These are phyloP conservation scores for Lophochroa leadbeateri DNA, from an alignment of 2,113 vertebrate genomes.

Conservation along the genomic window DNA sequence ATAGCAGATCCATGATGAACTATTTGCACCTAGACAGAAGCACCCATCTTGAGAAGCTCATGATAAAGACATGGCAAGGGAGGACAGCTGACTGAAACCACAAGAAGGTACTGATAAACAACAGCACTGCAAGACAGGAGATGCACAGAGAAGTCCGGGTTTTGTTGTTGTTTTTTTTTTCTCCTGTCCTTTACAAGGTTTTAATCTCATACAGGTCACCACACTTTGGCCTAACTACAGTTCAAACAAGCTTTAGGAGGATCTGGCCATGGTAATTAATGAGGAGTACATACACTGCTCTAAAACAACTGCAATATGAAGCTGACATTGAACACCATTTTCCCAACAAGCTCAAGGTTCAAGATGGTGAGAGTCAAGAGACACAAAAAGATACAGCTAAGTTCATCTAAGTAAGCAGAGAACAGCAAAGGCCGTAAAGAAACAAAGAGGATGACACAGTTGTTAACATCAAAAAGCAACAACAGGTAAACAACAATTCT, in stretches of 20 bases:
- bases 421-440: neutral
- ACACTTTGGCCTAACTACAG: neutral
- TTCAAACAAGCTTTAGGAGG: neutral
- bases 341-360: neutral
- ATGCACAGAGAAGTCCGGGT: neutral
- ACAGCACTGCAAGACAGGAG: neutral
- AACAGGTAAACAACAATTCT: neutral
- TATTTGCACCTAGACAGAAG: neutral
- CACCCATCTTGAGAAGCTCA: neutral
- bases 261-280: neutral
- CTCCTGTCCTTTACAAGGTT: neutral
- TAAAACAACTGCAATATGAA: neutral
- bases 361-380: neutral
- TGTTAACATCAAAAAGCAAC: neutral
- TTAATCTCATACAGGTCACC: neutral
- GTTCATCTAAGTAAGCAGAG: neutral
- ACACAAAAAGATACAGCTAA: neutral
- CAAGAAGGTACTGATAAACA: neutral
- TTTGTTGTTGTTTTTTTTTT: accelerated
- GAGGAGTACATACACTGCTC: neutral
- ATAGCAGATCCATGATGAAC: neutral
- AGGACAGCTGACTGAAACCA: neutral
- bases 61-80: neutral
- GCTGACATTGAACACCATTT: neutral
- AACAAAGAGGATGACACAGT: neutral